Conservation (phyloP, 2,888 invertebrate genomes). For the Drosophila phalerata region DNA sequence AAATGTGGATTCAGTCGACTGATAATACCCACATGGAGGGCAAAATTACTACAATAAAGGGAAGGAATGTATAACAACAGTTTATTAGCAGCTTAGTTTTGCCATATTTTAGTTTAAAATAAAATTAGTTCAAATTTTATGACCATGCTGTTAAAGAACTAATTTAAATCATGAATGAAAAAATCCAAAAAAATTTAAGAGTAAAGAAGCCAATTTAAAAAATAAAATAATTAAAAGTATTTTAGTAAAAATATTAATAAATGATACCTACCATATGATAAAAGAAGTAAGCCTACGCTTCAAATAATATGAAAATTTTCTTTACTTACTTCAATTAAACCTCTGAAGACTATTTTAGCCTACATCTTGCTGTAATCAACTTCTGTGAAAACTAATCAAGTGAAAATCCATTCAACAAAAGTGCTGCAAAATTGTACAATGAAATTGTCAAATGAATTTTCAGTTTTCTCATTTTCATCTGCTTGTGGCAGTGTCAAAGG, state of each 20-base stretch:
- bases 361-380: neutral
- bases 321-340: too few species aligned
- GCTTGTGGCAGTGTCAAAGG: neutral
- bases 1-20: neutral
- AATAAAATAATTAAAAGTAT: too few species aligned
- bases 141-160: too few species aligned
- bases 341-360: neutral
- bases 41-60: neutral
- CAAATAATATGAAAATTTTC: too few species aligned
- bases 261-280: too few species aligned
- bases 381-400: neutral
- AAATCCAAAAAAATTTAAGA: too few species aligned
- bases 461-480: conserved; percentile 6
- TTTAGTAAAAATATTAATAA: too few species aligned
- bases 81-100: neutral
- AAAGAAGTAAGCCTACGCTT: too few species aligned
- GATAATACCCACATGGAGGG: neutral
- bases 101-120: too few species aligned
- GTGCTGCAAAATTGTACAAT: neutral
- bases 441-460: neutral
- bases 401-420: neutral
- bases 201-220: too few species aligned
- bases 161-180: too few species aligned
- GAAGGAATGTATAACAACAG: neutral
- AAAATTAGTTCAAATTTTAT: too few species aligned